Percentiles rank a stretch among this genome's conserved stretches.
Conservation (phyloP, 2,797 vertebrate species). For the Syndactyla subalaris region DNA sequence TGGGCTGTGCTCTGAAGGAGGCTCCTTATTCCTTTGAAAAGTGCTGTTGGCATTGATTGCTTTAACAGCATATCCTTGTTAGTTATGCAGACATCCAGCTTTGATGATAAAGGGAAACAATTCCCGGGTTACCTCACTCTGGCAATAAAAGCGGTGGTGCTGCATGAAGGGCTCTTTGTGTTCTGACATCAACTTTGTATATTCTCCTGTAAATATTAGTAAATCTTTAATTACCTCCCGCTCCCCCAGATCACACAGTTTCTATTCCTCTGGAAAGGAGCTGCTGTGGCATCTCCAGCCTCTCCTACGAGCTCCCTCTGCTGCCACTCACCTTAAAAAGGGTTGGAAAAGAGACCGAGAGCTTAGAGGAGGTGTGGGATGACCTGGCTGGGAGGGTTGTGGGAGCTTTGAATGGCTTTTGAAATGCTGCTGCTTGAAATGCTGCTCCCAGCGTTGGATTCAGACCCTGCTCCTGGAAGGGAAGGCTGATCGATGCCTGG, state of each 20-base stretch:
- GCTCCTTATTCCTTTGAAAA: neutral
- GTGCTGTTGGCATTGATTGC: neutral
- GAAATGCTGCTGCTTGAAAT: neutral
- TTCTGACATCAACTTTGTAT: neutral
- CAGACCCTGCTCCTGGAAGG: conserved; percentile 86
- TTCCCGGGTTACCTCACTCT: neutral
- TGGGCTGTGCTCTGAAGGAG: neutral
- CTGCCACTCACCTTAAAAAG: neutral
- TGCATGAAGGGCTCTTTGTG: conserved; percentile 2
- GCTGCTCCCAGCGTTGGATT: conserved; percentile 79
- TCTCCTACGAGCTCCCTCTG: neutral
- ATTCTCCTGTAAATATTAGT: neutral
- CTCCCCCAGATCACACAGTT: neutral
- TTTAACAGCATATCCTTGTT: neutral
- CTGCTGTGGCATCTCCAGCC: neutral
- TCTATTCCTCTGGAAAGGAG: neutral
- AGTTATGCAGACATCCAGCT: neutral
- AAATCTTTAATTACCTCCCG: neutral
- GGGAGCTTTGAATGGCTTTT: neutral
- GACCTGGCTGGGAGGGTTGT: neutral
- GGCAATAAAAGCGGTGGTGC: neutral
- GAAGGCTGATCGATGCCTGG: conserved; percentile 85
- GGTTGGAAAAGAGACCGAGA: neutral
- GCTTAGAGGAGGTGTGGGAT: neutral
- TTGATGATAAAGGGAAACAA: neutral